Percentiles rank a stretch among this genome's conserved stretches.
phyloP scores from a whole-genome alignment of 2,888 invertebrate genomes.

The Coleophora deauratella region DNA sequence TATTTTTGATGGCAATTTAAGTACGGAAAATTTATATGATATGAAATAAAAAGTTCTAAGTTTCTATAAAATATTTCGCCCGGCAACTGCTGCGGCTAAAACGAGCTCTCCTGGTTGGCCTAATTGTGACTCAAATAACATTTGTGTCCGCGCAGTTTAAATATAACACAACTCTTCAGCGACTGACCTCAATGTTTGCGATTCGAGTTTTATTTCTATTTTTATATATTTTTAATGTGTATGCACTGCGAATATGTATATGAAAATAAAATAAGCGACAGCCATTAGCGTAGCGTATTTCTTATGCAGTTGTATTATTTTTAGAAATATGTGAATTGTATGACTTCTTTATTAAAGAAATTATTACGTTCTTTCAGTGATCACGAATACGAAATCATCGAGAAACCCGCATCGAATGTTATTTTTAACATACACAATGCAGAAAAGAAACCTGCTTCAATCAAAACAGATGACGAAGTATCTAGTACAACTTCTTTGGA shows the following conservation, averaged over 20 bases:
- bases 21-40: constrained; percentile 40
- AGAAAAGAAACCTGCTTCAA: constrained; percentile 47
- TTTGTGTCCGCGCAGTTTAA: constrained; percentile 47
- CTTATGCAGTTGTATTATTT: no score
- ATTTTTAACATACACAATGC: constrained; percentile 46
- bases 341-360: constrained; percentile 9
- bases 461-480: constrained; percentile 63
- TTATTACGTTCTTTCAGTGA: constrained; percentile 78
- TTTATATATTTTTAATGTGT: constrained; percentile 6
- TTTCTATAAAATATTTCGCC: constrained; percentile 39
- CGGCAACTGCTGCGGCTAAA: constrained; percentile 68
- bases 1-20: constrained; percentile 40
- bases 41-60: constrained; percentile 41
- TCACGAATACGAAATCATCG: constrained; percentile 94
- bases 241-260: constrained; percentile 23
- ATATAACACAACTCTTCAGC: constrained; percentile 54
- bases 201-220: constrained; percentile 28
- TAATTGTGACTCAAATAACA: constrained; percentile 62
- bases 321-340: constrained; percentile 22
- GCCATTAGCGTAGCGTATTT: not conserved
- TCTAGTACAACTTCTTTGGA: constrained; percentile 68
- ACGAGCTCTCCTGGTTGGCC: constrained; percentile 67
- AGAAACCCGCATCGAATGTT: constrained; percentile 75
- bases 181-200: constrained; percentile 41
- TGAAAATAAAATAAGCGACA: not conserved